phyloP scores from a whole-genome alignment of 2,113 vertebrate species.

The Antechinus flavipes region DNA sequence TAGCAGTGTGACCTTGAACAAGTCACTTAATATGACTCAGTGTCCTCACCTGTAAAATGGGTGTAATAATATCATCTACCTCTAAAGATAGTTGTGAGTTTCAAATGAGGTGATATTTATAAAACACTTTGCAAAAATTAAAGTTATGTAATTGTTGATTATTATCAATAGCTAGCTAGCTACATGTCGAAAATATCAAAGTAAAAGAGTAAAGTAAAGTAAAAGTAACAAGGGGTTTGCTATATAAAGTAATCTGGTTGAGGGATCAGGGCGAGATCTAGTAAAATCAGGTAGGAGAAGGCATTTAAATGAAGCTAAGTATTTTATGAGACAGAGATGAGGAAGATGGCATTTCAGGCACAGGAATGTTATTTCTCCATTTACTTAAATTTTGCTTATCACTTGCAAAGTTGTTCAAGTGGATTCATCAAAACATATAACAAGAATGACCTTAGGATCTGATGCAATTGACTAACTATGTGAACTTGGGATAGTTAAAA shows the following conservation, averaged over 20 bases:
- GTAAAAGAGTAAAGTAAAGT: not conserved
- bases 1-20: no score
- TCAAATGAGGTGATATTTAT: no score
- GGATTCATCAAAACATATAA: not conserved
- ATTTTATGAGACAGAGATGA: not conserved
- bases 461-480: not conserved
- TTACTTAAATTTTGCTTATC: not conserved
- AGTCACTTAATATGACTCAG: no score
- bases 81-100: no score
- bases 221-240: not conserved
- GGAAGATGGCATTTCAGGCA: not conserved
- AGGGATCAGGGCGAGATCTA: not conserved
- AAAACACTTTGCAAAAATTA: no score
- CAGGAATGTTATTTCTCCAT: not conserved
- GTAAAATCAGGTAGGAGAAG: not conserved
- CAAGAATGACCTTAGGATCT: not conserved
- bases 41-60: no score
- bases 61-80: no score
- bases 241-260: not conserved
- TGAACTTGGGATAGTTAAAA: not conserved
- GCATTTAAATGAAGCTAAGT: not conserved
- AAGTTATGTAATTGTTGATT: no score
- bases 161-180: no score
- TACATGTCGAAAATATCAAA: no score
- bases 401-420: not conserved